These are phyloP conservation scores for Scleropages formosus DNA, from an alignment of 2,797 vertebrate species.

Conservation along the genomic window DNA sequence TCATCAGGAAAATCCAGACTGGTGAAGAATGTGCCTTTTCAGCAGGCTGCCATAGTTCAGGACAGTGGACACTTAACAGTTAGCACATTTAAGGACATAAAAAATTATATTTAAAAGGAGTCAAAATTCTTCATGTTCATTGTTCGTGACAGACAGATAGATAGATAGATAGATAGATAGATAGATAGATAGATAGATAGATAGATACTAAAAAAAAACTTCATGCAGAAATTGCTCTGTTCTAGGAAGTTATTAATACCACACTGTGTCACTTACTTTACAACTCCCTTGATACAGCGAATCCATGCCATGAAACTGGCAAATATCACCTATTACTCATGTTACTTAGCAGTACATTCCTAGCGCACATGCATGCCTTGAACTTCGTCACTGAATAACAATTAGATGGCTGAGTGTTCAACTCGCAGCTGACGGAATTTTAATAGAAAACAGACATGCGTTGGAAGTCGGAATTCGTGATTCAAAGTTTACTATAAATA, in stretches of 20 bases:
- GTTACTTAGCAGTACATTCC: slow-evolving; percentile 73
- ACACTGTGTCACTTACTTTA: slow-evolving; percentile 59
- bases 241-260: slow-evolving; percentile 56
- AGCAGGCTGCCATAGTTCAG: too few relatives aligned
- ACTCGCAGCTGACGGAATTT: slow-evolving; percentile 81
- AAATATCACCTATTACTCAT: slow-evolving; percentile 80
- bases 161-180: too few relatives aligned
- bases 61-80: too few relatives aligned
- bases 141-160: too few relatives aligned
- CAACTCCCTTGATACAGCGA: slow-evolving; percentile 60
- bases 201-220: slow-evolving; percentile 1
- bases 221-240: slow-evolving; percentile 48
- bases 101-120: too few relatives aligned
- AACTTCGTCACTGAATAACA: slow-evolving; percentile 76
- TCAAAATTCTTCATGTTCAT: too few relatives aligned
- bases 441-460: slow-evolving; percentile 71
- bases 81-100: not conserved
- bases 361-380: slow-evolving; percentile 72
- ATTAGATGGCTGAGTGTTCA: slow-evolving; percentile 74
- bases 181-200: too few relatives aligned
- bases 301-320: slow-evolving; percentile 63
- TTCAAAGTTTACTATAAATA: slow-evolving; percentile 55
- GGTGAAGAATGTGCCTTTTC: too few relatives aligned
- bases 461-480: slow-evolving; percentile 63
- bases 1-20: too few relatives aligned